Conservation (phyloP, 2,113 vertebrate species). For the Salvator merianae region DNA sequence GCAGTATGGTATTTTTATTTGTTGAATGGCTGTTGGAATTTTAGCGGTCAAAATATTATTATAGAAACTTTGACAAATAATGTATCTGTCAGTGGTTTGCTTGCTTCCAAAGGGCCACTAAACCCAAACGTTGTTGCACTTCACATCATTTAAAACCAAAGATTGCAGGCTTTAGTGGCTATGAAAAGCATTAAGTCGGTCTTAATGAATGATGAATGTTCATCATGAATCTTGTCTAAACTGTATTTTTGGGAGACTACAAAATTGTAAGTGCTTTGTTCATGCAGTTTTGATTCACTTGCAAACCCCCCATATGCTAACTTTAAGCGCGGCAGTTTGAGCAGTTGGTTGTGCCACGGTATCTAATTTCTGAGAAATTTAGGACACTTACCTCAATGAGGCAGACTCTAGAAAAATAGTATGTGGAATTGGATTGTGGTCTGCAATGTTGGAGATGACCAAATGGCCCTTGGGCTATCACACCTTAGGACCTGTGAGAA, state of each 20-base stretch:
- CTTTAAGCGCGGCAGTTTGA: neutral
- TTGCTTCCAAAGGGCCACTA: no score
- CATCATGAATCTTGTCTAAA: neutral
- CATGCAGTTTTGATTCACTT: no score
- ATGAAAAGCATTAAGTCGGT: neutral
- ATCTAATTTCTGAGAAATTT: neutral
- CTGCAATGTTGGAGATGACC: neutral
- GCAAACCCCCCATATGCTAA: neutral
- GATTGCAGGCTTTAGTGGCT: no score
- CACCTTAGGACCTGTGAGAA: neutral
- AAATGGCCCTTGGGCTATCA: neutral
- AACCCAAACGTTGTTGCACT: neutral
- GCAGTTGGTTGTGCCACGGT: neutral
- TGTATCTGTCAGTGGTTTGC: neutral
- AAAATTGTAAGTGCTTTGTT: constrained; percentile 15
- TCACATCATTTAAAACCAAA: no score
- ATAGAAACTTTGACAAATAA: neutral
- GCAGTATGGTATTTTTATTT: constrained; percentile 13
- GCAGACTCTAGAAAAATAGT: neutral
- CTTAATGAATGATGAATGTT: constrained; percentile 18
- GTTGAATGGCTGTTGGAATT: neutral
- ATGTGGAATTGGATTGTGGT: neutral
- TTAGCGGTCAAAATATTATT: constrained; percentile 3
- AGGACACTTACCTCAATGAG: neutral
- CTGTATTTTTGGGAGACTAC: neutral